Conservation (phyloP, 1,140 invertebrate species). For the Hycleus phaleratus region DNA sequence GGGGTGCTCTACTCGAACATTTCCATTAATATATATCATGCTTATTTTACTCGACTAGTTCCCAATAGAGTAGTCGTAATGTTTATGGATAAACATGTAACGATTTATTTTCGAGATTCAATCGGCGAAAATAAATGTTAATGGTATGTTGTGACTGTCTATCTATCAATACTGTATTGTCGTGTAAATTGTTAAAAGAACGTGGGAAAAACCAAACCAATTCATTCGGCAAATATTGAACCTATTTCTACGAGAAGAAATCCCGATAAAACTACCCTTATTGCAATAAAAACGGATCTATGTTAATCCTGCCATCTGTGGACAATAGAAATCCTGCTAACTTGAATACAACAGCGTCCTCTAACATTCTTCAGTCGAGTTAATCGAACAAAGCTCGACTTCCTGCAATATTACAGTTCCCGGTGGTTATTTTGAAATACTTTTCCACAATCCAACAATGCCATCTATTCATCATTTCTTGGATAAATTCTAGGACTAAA, state of each 20-base stretch:
- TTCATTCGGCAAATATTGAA: no score
- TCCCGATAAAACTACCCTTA: no score
- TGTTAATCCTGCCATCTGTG: no score
- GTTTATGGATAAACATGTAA: conserved; percentile 10
- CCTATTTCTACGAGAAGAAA: no score
- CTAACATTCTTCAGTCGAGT: not conserved
- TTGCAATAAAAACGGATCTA: no score
- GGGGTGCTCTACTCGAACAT: conserved; percentile 1
- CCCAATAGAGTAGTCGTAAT: not conserved
- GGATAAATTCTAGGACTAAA: no score
- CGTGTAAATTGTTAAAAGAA: no score
- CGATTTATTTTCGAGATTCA: conserved; percentile 4
- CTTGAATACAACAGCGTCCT: not conserved
- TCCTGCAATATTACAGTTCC: not conserved
- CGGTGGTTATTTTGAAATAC: not conserved
- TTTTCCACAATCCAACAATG: not conserved
- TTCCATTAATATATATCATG: conserved; percentile 11
- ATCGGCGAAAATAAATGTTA: conserved; percentile 10
- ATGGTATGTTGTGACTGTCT: not conserved
- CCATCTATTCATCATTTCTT: not conserved
- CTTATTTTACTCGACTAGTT: conserved; percentile 9
- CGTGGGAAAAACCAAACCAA: no score
- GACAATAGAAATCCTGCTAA: no score
- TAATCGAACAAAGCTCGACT: conserved; percentile 4
- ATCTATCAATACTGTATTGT: no score